Evolutionary conservation across 2,113 vertebrate species (phyloP).

Genomic region (Lasiurus borealis): DNA sequence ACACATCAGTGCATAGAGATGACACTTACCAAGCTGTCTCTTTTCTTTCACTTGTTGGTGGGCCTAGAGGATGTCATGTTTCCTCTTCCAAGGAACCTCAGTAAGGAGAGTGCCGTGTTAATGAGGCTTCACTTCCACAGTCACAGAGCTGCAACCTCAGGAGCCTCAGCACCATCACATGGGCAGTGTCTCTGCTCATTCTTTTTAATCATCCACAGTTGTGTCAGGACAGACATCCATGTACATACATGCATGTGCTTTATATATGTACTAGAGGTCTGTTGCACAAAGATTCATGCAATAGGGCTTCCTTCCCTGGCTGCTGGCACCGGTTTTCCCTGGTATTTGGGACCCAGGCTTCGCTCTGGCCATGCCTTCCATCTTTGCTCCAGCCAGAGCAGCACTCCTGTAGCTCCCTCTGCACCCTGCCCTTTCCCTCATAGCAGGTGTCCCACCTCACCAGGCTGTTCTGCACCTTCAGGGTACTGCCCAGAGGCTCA

Average conservation of each 20-base stretch:
- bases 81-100: neutral
- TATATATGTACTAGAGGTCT: neutral
- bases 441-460: too few species aligned
- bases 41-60: neutral
- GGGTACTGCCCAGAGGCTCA: too few species aligned
- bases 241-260: neutral
- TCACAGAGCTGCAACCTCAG: neutral
- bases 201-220: neutral
- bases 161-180: neutral
- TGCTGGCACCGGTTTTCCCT: too few species aligned
- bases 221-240: neutral
- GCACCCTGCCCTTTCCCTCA: too few species aligned
- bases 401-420: too few species aligned
- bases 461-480: too few species aligned
- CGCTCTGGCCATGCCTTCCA: too few species aligned
- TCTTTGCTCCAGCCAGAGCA: too few species aligned
- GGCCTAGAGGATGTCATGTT: neutral
- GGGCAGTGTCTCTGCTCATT: neutral
- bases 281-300: too few species aligned
- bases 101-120: neutral
- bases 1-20: neutral
- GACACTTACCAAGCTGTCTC: neutral
- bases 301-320: too few species aligned
- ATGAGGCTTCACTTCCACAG: too few species aligned
- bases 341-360: too few species aligned